These are phyloP conservation scores for Chionis minor DNA, from an alignment of 2,113 vertebrate genomes.

Conservation along the genomic window DNA sequence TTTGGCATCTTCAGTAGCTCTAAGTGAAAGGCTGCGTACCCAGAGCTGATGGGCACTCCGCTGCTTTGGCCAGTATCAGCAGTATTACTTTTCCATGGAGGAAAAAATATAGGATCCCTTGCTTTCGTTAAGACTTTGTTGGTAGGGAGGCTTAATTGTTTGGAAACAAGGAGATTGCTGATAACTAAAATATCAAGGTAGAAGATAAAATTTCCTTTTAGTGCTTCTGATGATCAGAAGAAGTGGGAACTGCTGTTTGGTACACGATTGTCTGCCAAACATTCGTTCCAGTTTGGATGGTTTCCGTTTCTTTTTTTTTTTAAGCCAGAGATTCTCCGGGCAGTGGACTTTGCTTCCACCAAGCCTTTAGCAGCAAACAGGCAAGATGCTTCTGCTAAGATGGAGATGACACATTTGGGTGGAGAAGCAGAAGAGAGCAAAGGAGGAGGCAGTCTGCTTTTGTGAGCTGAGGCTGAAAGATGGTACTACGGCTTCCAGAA, in stretches of 20 bases:
- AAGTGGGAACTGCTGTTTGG: conserved; percentile 27
- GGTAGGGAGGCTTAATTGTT: neutral
- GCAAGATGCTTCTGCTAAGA: neutral
- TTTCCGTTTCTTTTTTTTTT: neutral
- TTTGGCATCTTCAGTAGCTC: neutral
- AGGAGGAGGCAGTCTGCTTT: neutral
- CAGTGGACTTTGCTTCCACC: neutral
- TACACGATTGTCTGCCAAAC: neutral
- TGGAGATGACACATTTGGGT: neutral
- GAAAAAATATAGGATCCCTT: neutral
- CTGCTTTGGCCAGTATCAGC: neutral
- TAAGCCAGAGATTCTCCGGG: neutral
- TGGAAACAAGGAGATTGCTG: neutral
- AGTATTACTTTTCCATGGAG: neutral
- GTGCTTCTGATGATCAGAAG: conserved; percentile 5
- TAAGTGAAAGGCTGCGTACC: neutral
- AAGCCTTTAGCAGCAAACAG: neutral
- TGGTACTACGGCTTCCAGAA: neutral
- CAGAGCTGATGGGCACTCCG: neutral
- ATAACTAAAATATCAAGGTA: conserved; percentile 1
- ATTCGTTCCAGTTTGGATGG: conserved; percentile 17
- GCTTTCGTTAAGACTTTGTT: neutral
- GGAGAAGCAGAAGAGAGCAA: neutral
- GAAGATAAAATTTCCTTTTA: neutral
- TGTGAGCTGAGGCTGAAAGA: neutral